Conservation (phyloP, 2,888 invertebrate genomes). For the Minunthozetes semirufus region DNA sequence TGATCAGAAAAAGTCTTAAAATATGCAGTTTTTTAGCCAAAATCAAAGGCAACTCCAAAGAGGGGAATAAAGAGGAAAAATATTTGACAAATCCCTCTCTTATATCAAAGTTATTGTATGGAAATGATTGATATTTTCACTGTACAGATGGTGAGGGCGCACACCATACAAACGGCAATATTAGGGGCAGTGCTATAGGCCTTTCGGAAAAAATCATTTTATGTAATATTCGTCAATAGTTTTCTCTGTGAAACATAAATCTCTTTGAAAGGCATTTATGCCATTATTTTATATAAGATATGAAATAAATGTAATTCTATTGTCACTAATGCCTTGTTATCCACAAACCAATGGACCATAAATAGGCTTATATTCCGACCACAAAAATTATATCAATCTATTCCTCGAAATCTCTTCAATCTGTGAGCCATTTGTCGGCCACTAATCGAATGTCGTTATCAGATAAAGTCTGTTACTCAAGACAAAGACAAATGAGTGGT, state of each 20-base stretch:
- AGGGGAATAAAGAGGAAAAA: too few relatives aligned
- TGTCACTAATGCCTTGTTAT: slow-evolving; percentile 9
- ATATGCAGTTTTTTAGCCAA: too few relatives aligned
- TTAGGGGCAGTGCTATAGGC: background rate
- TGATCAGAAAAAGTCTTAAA: too few relatives aligned
- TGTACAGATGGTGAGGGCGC: background rate
- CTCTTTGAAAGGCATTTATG: slow-evolving; percentile 11
- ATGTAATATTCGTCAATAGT: background rate
- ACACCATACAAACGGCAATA: background rate
- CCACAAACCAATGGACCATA: slow-evolving; percentile 22
- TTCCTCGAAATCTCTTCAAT: background rate
- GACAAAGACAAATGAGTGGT: background rate
- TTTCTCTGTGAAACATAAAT: slow-evolving; percentile 3
- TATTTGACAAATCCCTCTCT: background rate
- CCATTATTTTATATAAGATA: background rate
- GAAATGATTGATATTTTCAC: slow-evolving; percentile 18
- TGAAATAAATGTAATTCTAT: background rate
- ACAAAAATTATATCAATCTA: background rate
- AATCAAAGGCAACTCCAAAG: too few relatives aligned
- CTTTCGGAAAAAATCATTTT: background rate
- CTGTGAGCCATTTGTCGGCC: slow-evolving; percentile 7
- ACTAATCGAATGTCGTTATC: slow-evolving; percentile 11
- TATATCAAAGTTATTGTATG: background rate
- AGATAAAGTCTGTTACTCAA: background rate
- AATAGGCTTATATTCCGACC: slow-evolving; percentile 17